A percentile compares a stretch with the other conserved stretches of the same genome.
Conservation (phyloP, 2,888 invertebrate genomes). For the Odontocolon sp. region DNA sequence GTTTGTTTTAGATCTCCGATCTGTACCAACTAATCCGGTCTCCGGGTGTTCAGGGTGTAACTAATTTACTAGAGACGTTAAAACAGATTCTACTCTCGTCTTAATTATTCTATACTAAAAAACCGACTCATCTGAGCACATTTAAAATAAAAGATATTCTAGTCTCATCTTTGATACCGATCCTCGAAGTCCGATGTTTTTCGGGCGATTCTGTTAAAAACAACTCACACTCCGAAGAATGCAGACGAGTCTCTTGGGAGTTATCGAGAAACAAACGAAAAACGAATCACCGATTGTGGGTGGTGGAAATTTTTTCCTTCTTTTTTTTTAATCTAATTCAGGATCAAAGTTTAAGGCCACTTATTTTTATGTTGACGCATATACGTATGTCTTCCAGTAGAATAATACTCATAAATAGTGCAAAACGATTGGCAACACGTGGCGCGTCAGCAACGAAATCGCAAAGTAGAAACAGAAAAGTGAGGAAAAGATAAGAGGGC, state of each 20-base stretch:
- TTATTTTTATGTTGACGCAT: slow-evolving; percentile 47
- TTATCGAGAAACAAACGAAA: too few species aligned
- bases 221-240: slow-evolving; percentile 3
- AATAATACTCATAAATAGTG: not conserved
- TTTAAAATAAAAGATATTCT: too few species aligned
- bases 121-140: too few species aligned
- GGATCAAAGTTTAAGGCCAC: slow-evolving; percentile 60
- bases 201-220: slow-evolving; percentile 25
- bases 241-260: too few species aligned
- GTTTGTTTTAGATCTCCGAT: too few species aligned
- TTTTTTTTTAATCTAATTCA: slow-evolving; percentile 24
- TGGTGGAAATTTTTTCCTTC: too few species aligned
- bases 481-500: not conserved
- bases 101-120: too few species aligned
- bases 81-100: too few species aligned
- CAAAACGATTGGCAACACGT: not conserved
- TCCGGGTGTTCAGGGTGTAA: too few species aligned
- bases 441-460: not conserved
- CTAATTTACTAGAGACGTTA: too few species aligned
- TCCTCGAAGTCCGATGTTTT: slow-evolving; percentile 1
- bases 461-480: not conserved
- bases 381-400: not conserved
- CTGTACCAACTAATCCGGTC: too few species aligned
- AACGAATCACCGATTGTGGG: slow-evolving; percentile 45
- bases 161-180: not conserved